Evolutionary conservation across 2,797 vertebrate species (phyloP).

Genomic region (Anniella stebbinsi): DNA sequence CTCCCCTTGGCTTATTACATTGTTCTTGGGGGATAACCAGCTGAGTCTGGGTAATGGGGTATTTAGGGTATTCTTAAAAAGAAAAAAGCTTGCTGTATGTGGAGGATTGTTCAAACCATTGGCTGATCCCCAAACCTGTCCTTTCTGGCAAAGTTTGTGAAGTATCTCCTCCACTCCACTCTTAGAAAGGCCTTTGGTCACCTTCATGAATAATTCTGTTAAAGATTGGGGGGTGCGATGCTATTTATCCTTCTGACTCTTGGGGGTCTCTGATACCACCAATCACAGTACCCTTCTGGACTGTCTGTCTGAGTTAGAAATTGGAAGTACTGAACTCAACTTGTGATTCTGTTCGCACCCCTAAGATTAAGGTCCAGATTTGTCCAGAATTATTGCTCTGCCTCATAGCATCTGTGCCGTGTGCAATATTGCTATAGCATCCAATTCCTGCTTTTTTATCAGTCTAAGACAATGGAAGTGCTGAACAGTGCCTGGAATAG

Average conservation of each 20-base stretch:
- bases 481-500: background rate
- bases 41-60: background rate
- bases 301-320: background rate
- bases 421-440: background rate
- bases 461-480: background rate
- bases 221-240: background rate
- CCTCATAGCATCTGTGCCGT: background rate
- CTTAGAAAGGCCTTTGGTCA: background rate
- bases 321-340: background rate
- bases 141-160: background rate
- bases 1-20: background rate
- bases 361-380: background rate
- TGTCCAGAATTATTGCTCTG: background rate
- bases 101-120: background rate
- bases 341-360: background rate
- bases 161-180: background rate
- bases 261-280: background rate
- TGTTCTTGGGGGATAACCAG: background rate
- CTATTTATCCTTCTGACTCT: background rate
- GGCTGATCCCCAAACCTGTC: background rate
- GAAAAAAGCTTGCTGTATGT: background rate
- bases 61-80: background rate
- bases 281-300: background rate
- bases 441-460: background rate
- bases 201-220: background rate